These are phyloP conservation scores for Sander vitreus DNA, from an alignment of 2,113 vertebrate genomes.

Conservation along the genomic window DNA sequence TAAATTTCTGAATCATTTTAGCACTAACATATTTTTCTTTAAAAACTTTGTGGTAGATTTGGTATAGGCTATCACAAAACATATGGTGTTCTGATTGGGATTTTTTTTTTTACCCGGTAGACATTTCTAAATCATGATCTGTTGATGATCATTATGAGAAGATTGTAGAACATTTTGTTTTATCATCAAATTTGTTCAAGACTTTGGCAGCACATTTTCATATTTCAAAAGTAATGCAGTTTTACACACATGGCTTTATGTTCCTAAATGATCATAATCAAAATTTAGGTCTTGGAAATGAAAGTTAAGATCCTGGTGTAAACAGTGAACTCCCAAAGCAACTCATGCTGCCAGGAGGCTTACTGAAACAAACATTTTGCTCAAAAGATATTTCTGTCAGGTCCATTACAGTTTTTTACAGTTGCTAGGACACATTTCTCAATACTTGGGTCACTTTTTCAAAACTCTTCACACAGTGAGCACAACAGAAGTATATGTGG, in stretches of 20 bases:
- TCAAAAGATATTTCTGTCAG: not conserved
- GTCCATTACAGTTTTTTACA: too few relatives aligned
- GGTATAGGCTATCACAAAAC: not conserved
- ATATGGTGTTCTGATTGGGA: not conserved
- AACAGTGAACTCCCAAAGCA: not conserved
- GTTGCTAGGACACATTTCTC: too few relatives aligned
- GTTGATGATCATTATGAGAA: not conserved
- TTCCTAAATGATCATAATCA: not conserved
- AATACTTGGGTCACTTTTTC: too few relatives aligned
- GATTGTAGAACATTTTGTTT: not conserved
- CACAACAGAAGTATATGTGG: too few relatives aligned
- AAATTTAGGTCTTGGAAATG: not conserved
- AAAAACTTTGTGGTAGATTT: not conserved
- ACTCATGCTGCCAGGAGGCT: not conserved
- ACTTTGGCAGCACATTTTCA: constrained; percentile 7
- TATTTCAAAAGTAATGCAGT: not conserved
- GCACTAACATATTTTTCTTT: not conserved
- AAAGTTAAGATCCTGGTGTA: not conserved
- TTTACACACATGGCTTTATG: not conserved
- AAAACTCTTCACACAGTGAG: too few relatives aligned
- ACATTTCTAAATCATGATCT: not conserved
- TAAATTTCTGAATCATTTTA: not conserved
- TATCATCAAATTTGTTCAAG: not conserved
- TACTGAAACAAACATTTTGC: not conserved
- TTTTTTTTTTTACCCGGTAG: not conserved